These are phyloP conservation scores for Psittacula echo DNA, from an alignment of 2,797 vertebrate genomes.

Conservation along the genomic window DNA sequence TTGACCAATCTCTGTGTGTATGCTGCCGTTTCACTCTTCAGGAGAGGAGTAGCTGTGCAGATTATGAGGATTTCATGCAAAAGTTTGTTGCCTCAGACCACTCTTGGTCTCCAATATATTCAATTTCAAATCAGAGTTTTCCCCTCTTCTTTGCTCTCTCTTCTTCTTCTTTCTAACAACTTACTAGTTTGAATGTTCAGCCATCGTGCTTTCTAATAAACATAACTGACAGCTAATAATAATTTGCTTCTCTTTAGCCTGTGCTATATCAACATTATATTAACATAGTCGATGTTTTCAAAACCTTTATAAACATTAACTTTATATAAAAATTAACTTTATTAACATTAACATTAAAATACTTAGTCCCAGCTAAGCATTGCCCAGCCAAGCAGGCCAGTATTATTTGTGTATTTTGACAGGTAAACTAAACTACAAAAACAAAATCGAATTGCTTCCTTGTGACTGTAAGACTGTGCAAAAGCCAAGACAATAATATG, in stretches of 20 bases:
- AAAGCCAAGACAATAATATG: not conserved
- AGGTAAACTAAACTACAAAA: conserved; percentile 16
- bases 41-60: not conserved
- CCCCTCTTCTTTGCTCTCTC: not conserved
- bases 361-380: not conserved
- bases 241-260: not conserved
- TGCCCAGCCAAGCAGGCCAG: not conserved
- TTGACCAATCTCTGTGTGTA: not conserved
- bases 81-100: not conserved
- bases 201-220: not conserved
- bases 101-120: not conserved
- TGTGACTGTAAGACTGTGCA: not conserved
- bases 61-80: not conserved
- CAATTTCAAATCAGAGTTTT: not conserved
- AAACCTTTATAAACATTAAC: not conserved
- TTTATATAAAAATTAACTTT: not conserved
- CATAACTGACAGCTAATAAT: not conserved
- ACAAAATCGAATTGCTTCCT: not conserved
- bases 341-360: too few relatives aligned
- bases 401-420: not conserved
- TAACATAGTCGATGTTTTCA: not conserved
- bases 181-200: not conserved
- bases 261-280: too few relatives aligned
- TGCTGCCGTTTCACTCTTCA: not conserved
- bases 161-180: not conserved